Evolutionary conservation across 2,888 invertebrate species (phyloP), one percentile per base, ranked within the genome.

Genomic region (Oligia strigilis): DNA sequence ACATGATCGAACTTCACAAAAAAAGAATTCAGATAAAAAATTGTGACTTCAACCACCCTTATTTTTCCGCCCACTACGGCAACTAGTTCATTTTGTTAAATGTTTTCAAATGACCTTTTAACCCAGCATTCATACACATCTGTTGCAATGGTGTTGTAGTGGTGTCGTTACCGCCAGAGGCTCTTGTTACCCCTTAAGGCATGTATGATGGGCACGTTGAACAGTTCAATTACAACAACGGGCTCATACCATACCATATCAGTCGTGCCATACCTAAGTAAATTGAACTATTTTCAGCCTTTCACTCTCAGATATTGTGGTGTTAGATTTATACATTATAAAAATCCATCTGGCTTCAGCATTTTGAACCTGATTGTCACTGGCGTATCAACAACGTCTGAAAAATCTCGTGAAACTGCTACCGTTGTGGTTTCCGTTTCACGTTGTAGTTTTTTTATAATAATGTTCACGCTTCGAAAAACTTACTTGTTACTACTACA

Each of bases 121-220:
- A 67, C 60, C 14, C n/a, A 49, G 36, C 40, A 65, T 52, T 58
- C 65, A n/a, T 43, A 52, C 46, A 60, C 2, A 64, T 72, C 46
- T 82, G 76, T 73, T 76, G 72, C 55, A 84, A 82, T 79, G 60
- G 13, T 9, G 36, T 43, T 72, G 60, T 72, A 58, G 65, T 64
- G 67, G 46, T 70, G 74, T 82, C 62, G 76, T 81, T 86, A 86
- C 70, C 43, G 84, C 84, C 71, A 46, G 76, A 67, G 81, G 86
- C 80, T 75, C 49, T 73, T 43, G 58, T 78, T 75, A 71, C 84
- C 69, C 55, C 81, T 17, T 71, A 76, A 80, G 80, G 78, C 70
- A 77, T 66, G 74, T 65, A 76, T 67, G 60, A 72, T 76, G 46
- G 65, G 67, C 49, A 29, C 46, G 4, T 66, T 60, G 69, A 49